Percentiles rank a stretch among this genome's conserved stretches.
Conservation (phyloP, 2,888 invertebrate species). For the Drosophila vallismaia region DNA sequence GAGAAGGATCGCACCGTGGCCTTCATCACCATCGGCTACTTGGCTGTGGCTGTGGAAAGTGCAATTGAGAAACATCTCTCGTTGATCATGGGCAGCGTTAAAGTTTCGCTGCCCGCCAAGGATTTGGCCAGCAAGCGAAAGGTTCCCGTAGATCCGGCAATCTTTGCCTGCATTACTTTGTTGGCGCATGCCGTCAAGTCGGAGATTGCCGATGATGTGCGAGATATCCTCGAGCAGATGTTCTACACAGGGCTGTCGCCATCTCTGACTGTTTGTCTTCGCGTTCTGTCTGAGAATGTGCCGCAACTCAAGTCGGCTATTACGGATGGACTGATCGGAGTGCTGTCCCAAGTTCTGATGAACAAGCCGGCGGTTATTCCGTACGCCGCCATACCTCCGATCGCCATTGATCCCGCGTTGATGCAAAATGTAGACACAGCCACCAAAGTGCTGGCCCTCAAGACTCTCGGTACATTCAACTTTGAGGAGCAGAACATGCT, state of each 20-base stretch:
- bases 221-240: conserved; percentile 95
- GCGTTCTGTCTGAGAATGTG: conserved; percentile 94
- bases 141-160: conserved; percentile 91
- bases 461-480: conserved; percentile 95
- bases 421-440: conserved; percentile 87
- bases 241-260: conserved; percentile 95
- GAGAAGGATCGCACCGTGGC: conserved; percentile 94
- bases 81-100: conserved; percentile 93
- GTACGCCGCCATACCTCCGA: conserved; percentile 84
- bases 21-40: conserved; percentile 94
- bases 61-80: conserved; percentile 92
- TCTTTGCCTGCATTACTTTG: conserved; percentile 96
- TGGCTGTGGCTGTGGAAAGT: conserved; percentile 94
- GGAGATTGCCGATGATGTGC: conserved; percentile 90
- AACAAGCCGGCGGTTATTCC: conserved; percentile 91
- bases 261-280: conserved; percentile 94
- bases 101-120: conserved; percentile 90
- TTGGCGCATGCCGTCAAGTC: conserved; percentile 94
- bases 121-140: conserved; percentile 91
- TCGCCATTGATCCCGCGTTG: conserved; percentile 80
- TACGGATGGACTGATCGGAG: conserved; percentile 95
- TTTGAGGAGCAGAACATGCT: conserved; percentile 96
- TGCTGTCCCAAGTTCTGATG: conserved; percentile 95
- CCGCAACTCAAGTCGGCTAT: conserved; percentile 95
- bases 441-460: conserved; percentile 94